These are phyloP conservation scores for Alosa alosa DNA, from an alignment of 2,113 vertebrate species.

Conservation along the genomic window DNA sequence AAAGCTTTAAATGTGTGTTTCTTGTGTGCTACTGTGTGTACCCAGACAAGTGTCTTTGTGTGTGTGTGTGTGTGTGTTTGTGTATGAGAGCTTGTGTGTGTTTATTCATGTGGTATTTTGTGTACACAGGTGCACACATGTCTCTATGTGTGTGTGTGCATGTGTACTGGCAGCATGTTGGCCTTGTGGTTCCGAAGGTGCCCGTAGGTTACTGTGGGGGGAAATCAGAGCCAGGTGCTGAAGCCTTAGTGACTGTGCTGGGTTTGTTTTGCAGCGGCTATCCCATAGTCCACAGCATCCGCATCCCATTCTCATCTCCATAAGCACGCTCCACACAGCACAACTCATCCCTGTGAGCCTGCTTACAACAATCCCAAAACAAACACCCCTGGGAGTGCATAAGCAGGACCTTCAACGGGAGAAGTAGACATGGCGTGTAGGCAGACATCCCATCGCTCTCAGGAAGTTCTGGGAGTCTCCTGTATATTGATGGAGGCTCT, in stretches of 20 bases:
- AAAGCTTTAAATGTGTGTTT: conserved; percentile 36
- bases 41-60: conserved; percentile 40
- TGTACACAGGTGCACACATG: not conserved
- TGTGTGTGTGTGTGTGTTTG: conserved; percentile 9
- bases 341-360: no score
- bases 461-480: no score
- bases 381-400: no score
- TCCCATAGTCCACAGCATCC: conserved; percentile 20
- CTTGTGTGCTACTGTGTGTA: not conserved
- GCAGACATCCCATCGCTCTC: no score
- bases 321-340: no score
- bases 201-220: conserved; percentile 10
- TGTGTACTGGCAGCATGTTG: conserved; percentile 15
- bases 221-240: conserved; percentile 47
- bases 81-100: conserved; percentile 22
- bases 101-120: not conserved
- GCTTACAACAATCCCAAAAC: no score
- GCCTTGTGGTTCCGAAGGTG: not conserved
- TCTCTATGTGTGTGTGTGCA: conserved; percentile 25
- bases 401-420: no score
- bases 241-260: conserved; percentile 19
- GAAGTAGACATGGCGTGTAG: no score
- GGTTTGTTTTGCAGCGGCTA: conserved; percentile 31
- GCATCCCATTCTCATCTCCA: not conserved
- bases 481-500: no score